Evolutionary conservation across 2,797 vertebrate species (phyloP).

Genomic region (Ceryle rudis): DNA sequence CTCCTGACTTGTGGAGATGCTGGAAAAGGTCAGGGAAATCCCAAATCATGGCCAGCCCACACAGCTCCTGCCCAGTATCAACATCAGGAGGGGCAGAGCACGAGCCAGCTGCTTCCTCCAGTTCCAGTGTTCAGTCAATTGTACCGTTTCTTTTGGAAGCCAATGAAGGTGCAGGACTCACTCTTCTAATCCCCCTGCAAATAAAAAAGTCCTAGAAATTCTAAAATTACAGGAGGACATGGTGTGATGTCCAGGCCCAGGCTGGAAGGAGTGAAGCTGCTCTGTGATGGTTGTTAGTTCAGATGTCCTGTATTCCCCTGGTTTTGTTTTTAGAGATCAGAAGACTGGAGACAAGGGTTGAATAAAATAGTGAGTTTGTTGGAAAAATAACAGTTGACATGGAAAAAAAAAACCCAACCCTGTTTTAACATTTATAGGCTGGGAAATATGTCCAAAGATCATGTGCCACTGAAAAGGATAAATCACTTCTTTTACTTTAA

Average conservation of each 20-base stretch:
- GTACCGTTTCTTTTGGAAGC: not conserved
- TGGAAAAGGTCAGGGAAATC: not conserved
- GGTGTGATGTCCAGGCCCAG: not conserved
- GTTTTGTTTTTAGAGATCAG: not conserved
- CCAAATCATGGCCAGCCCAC: accelerated
- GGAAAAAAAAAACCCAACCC: not conserved
- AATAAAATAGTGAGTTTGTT: not conserved
- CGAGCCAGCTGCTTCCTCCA: not conserved
- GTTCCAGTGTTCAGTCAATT: not conserved
- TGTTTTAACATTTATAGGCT: not conserved
- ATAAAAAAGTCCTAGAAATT: slow-evolving; percentile 9
- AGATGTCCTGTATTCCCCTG: not conserved
- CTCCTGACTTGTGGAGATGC: not conserved
- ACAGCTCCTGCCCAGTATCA: not conserved
- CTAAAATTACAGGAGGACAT: not conserved
- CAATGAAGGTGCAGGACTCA: not conserved
- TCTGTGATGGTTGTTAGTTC: accelerated
- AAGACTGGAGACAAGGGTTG: not conserved
- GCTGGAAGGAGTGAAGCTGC: not conserved
- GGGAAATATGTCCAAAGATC: slow-evolving; percentile 20
- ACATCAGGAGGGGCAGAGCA: not conserved
- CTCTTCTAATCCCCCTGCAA: not conserved
- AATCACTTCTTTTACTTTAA: slow-evolving; percentile 8
- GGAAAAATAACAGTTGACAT: not conserved
- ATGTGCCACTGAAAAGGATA: not conserved